Evolutionary conservation across 2,888 invertebrate species (phyloP).

Genomic region (Athalia rosae): DNA sequence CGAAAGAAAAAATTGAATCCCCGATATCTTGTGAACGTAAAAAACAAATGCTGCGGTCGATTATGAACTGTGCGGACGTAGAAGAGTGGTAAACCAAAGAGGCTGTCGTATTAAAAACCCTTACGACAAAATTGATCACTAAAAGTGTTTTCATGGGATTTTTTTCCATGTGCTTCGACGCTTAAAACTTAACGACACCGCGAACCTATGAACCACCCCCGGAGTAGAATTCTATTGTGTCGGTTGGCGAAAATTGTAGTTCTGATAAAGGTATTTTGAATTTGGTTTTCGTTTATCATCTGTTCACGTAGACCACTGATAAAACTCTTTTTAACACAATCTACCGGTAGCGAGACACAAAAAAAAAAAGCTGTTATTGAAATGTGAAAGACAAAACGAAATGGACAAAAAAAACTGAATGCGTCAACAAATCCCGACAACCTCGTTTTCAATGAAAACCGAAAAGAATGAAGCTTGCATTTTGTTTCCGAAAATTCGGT

Average conservation of each 20-base stretch:
- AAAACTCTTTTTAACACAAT: too few relatives aligned
- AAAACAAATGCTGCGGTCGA: not conserved
- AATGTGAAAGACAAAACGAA: too few relatives aligned
- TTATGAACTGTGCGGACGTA: slow-evolving; percentile 4
- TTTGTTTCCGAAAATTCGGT: too few relatives aligned
- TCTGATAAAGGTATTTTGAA: not conserved
- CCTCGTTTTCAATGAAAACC: too few relatives aligned
- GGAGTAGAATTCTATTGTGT: slow-evolving; percentile 1
- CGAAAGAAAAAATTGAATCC: not conserved
- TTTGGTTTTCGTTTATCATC: not conserved
- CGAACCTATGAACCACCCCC: slow-evolving; percentile 29
- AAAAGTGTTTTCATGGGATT: slow-evolving; percentile 34
- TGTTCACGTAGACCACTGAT: not conserved
- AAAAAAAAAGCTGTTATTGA: too few relatives aligned
- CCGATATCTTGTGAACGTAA: slow-evolving; percentile 6
- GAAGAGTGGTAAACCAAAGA: not conserved
- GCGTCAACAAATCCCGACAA: too few relatives aligned
- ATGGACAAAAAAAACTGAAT: too few relatives aligned
- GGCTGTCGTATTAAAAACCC: slow-evolving; percentile 29
- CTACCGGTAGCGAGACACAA: too few relatives aligned
- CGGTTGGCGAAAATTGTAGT: too few relatives aligned
- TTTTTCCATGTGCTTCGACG: slow-evolving; percentile 7
- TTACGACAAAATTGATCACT: slow-evolving; percentile 29
- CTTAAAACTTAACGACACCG: slow-evolving; percentile 33
- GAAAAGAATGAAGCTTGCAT: too few relatives aligned